Base-by-base conservation (phyloP, 2,113 vertebrate genomes). In the Oncorhynchus tshawytscha region DNA sequence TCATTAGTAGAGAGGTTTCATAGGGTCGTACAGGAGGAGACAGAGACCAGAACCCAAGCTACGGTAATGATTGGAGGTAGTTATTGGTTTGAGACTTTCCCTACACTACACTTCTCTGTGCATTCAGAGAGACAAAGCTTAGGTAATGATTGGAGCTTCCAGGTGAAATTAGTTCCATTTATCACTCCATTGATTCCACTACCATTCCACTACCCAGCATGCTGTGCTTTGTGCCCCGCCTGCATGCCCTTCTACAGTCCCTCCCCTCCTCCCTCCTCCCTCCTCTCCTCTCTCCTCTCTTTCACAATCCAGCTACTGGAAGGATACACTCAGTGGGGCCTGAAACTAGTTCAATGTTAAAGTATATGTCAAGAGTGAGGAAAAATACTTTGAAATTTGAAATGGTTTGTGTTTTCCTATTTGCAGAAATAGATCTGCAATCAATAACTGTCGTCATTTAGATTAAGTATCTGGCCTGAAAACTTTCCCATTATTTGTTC, bases 141-240 rank as follows among this genome's bases (percentile, higher is more conserved):
- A 84, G 83, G 87, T 90, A 92, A 91, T 91, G 86, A 94, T 89
- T 80, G 4, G 82, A 76, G 82, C 75, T 84, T 89, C 87, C 84
- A 87, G 84, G 87, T 85, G 79, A 90, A 92, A 93, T 93, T 90
- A 91, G 82, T 88, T 88, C 88, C 88, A 92, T 93, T 87, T 90
- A 92, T 91, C 84, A 81, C 88, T 88, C 86, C 88, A 92, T 93
- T 87, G 91, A 92, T 91, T 84, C 82, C 74, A 85, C 67, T 51
- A 59, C 67, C 77, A 70, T 74, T 54, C 51, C 51, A 54, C 68
- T 49, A 69, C 45, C 57, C 71, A 88, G 77, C 77, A 77, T 70
- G 74, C 82, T 76, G 45, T 71, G 74, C 72, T 74, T 72, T 71
- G 72, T 69, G 71, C 54, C n/a, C 71, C 79, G 64, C 66, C 69